phyloP scores from a whole-genome alignment of 2,797 vertebrate genomes.

The Diglossa cyanea region DNA sequence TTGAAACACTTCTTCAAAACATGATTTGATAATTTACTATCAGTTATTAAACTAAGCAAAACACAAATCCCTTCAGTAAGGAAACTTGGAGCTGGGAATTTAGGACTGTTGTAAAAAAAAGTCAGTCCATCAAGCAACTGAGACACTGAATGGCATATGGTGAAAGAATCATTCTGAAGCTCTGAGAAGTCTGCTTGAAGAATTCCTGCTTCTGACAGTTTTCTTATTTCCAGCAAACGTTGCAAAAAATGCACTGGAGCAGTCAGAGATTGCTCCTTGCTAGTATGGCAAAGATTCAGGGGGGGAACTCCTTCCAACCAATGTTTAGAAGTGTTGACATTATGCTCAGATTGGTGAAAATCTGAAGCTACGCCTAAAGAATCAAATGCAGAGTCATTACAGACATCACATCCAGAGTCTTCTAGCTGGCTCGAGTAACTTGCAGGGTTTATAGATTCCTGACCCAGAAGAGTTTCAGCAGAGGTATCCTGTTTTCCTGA shows the following conservation, averaged over 20 bases:
- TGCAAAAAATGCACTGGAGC: constrained; percentile 84
- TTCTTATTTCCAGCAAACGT: constrained; percentile 77
- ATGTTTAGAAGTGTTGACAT: neutral
- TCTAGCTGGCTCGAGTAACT: constrained; percentile 51
- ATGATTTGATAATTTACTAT: constrained; percentile 63
- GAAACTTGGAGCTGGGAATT: constrained; percentile 60
- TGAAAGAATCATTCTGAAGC: constrained; percentile 65
- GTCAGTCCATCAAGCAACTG: constrained; percentile 81
- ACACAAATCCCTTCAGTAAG: constrained; percentile 71
- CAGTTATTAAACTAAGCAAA: constrained; percentile 66
- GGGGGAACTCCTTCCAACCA: constrained; percentile 19
- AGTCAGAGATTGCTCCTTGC: constrained; percentile 24
- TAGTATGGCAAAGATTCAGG: neutral
- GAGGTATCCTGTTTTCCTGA: constrained; percentile 52
- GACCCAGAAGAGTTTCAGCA: constrained; percentile 14
- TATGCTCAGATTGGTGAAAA: neutral
- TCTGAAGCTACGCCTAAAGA: constrained; percentile 32
- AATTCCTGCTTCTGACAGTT: constrained; percentile 43
- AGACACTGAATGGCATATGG: constrained; percentile 78
- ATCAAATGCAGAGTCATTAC: constrained; percentile 56
- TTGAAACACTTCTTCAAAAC: constrained; percentile 74
- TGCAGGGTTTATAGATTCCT: constrained; percentile 59
- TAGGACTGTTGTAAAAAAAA: constrained; percentile 71
- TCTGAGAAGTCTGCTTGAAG: constrained; percentile 64
- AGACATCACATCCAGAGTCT: constrained; percentile 79